Evolutionary conservation across 1,140 invertebrate genomes (phyloP).

Genomic region (Whitmania pigra): DNA sequence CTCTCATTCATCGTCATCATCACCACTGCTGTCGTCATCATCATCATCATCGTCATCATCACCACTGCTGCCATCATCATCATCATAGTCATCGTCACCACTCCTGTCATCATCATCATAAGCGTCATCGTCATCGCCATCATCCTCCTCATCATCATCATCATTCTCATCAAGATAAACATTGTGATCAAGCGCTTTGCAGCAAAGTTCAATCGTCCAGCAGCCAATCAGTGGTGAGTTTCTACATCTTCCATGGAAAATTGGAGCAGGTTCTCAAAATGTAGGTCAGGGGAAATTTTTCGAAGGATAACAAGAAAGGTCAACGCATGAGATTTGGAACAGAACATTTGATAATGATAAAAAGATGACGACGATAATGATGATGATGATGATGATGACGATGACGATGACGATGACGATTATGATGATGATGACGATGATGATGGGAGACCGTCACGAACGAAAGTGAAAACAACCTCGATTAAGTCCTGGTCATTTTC

Average conservation of each 20-base stretch:
- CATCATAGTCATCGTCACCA: neutral
- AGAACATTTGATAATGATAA: neutral
- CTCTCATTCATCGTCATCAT: neutral
- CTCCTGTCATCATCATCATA: neutral
- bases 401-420: neutral
- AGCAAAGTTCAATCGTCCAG: no score
- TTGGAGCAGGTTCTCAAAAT: no score
- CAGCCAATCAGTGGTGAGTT: no score
- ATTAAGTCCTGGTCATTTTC: no score
- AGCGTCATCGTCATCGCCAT: neutral
- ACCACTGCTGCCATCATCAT: neutral
- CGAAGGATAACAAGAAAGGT: no score
- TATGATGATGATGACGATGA: no score
- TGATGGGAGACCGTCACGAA: no score
- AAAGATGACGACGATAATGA: neutral
- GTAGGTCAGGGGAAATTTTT: no score
- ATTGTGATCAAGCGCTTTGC: no score
- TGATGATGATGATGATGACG: slow-evolving; percentile 6
- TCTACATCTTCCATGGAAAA: no score
- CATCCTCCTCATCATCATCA: neutral
- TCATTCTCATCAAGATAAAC: neutral
- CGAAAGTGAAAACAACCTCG: no score
- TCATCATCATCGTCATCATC: slow-evolving; percentile 7
- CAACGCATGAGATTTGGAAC: no score
- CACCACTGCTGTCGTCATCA: neutral